Percentiles rank a stretch among this genome's conserved stretches.
These are phyloP conservation scores for Rhinella marina DNA, from an alignment of 2,797 vertebrate species.

Conservation along the genomic window DNA sequence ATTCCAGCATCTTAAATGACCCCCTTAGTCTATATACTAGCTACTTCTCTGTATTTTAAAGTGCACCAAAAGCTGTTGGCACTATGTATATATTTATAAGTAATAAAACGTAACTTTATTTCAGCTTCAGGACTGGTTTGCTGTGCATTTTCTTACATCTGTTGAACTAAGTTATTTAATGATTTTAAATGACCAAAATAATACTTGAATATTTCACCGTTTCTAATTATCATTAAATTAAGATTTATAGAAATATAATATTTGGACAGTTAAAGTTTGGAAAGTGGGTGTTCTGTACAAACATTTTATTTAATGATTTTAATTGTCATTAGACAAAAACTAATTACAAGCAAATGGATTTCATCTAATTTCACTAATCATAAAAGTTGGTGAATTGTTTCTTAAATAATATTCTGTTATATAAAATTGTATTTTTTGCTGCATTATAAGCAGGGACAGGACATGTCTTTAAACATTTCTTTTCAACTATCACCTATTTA, in stretches of 20 bases:
- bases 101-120: neutral
- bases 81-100: neutral
- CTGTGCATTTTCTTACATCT: neutral
- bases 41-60: too few species aligned
- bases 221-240: slow-evolving; percentile 21
- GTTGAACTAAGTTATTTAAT: neutral
- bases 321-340: neutral
- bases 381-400: neutral
- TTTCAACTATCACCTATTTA: too few species aligned
- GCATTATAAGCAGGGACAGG: too few species aligned
- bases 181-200: neutral
- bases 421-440: neutral
- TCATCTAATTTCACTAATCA: neutral
- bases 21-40: too few species aligned
- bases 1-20: too few species aligned
- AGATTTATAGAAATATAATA: neutral
- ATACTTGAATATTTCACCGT: neutral
- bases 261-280: neutral
- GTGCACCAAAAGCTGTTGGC: neutral
- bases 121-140: neutral
- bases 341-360: slow-evolving; percentile 24
- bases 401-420: neutral
- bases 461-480: too few species aligned
- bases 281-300: neutral
- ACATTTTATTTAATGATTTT: slow-evolving; percentile 22